Base-by-base conservation (phyloP, 2,888 invertebrate species). In the Petrolisthes cinctipes region DNA sequence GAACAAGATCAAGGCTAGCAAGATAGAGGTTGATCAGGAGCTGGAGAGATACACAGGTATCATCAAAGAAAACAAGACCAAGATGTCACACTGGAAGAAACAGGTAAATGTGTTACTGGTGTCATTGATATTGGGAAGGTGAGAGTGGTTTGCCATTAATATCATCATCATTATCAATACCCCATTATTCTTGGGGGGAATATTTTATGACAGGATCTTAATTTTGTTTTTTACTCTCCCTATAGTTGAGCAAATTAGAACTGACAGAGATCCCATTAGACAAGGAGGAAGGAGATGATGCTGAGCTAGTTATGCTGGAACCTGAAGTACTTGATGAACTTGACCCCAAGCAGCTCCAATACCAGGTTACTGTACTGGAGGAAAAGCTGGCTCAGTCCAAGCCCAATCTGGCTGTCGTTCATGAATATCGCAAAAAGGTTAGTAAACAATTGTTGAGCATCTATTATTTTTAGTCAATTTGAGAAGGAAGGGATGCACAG, bases 1-100 rank as follows among this genome's bases (percentile, higher is more conserved):
- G 92, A 96, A 95, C 90, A 95, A 95, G 87, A 92, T 95, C 5
- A 96, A 96, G 92, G 94, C 95, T 0, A 94, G 95, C 84, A 95
- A 96, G 78, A 93, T 98, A 0, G 97, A 97, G 91, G 94, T 96
- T 0, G 95, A 96, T 89, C 95, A 96, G 91, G 95, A 95, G 76
- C 92, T 96, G 0, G 95, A 94, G 89, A 93, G 92, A 85, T 92
- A 91, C 83, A 92, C 92, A 75, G 91, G 91, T 51, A 91, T 92
- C 56, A 91, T 93, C 83, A 92, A 92, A 86, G 93, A 93, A 80
- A 92, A 92, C 87, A 92, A 92, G 80, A 85, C 91, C 14, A 92
- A 92, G 90, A 92, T 92, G 9, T 92, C 92, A 85, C 92, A 93
- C 90, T 93, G 93, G 92, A 92, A 92, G 91, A 92, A 92, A 89